phyloP scores from a whole-genome alignment of 2,888 invertebrate species.

The Drosophila falleni region DNA sequence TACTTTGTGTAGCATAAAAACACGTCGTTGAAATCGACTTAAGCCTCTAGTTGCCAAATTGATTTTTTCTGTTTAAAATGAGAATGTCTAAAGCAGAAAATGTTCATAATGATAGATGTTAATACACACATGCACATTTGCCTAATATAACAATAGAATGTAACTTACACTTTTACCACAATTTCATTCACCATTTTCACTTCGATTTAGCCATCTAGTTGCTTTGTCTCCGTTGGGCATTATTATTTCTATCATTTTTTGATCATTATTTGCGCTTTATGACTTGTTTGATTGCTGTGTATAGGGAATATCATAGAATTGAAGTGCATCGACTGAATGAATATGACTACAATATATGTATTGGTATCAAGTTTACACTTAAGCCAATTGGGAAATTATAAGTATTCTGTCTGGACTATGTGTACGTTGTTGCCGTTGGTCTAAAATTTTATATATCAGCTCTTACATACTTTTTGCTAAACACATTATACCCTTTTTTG shows the following conservation, averaged over 20 bases:
- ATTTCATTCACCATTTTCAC: slow-evolving; percentile 3
- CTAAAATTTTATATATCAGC: no score
- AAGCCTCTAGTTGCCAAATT: slow-evolving; percentile 40
- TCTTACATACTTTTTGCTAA: no score
- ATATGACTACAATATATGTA: not conserved
- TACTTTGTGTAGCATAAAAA: not conserved
- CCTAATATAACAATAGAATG: not conserved
- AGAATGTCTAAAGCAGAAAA: slow-evolving; percentile 1
- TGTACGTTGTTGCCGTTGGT: no score
- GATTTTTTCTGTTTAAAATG: slow-evolving; percentile 35
- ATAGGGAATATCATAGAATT: not conserved
- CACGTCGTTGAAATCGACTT: slow-evolving; percentile 30
- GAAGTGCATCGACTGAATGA: not conserved
- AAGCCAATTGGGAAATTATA: not conserved
- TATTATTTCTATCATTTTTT: not conserved
- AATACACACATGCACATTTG: not conserved
- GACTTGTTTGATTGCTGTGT: not conserved
- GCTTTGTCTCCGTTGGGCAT: not conserved
- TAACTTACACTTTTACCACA: slow-evolving; percentile 1
- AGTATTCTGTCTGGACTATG: no score
- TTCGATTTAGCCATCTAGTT: slow-evolving; percentile 9
- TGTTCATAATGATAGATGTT: slow-evolving; percentile 9
- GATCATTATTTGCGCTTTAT: not conserved
- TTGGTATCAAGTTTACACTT: not conserved
- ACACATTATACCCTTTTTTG: no score